Base-by-base conservation (phyloP, 2,113 vertebrate genomes). In the Oncorhynchus tshawytscha region DNA sequence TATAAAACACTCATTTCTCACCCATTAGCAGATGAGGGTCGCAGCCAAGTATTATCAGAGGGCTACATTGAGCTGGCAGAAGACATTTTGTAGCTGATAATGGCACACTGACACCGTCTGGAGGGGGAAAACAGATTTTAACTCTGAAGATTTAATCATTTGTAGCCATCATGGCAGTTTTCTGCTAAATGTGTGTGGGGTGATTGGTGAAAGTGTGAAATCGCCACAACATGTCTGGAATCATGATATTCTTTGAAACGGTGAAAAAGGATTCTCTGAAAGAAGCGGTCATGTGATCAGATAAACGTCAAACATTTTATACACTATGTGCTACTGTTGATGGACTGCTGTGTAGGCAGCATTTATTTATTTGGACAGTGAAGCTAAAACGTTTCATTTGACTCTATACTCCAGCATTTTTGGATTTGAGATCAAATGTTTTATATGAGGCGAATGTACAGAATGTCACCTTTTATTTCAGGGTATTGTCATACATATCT, bases 1-100 rank as follows among this genome's bases (percentile, higher is more conserved):
- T 96, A 92, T 92, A 93, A 94, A 94, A 95, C 92, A 91, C 91
- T 96, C 93, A 95, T 96, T 96, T 95, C 92, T 96, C 94, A 92
- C 94, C 92, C 92, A 96, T 96, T 96, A 94, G 93, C 92, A 93
- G 95, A 93, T 95, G 94, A 96, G 93, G 49, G 90, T 91, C 88
- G 78, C 92, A 86, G 84, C 87, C 86, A 92, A 94, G 84, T 93
- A 93, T 94, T 94, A 93, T 92, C 91, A 91, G 85, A 90, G 88
- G 85, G 85, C 84, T 78, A 81, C 92, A 91, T 91, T 94, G 94
- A 31, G 77, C 74, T 13, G 81, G 84, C 86, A 80, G 70, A 89
- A 91, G 83, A 90, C 82, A 89, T 88, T 92, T 85, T 85, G 87
- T 84, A 88, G 79, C 90, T 83, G 86, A 90, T 94, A 92, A 91